A percentile compares a stretch with the other conserved stretches of the same genome.
Conservation (phyloP, 1,140 invertebrate genomes). For the Acromyrmex echinatior region DNA sequence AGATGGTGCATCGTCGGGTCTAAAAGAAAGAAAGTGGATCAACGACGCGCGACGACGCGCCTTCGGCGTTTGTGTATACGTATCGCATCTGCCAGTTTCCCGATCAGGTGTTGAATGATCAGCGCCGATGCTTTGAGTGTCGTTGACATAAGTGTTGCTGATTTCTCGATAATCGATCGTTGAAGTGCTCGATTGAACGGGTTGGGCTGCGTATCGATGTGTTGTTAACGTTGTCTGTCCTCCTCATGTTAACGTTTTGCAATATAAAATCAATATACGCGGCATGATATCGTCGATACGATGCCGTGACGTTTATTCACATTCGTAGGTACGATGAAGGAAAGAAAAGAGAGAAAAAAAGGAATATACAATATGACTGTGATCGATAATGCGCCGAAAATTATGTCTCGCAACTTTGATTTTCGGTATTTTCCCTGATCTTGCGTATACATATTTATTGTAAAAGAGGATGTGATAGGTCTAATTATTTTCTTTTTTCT, state of each 20-base stretch:
- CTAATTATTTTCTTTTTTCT: background rate
- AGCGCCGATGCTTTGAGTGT: constrained; percentile 67
- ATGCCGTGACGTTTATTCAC: constrained; percentile 50
- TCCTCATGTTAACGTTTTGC: constrained; percentile 75
- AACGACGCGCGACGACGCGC: constrained; percentile 44
- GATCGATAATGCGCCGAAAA: constrained; percentile 4
- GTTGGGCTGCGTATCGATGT: constrained; percentile 80
- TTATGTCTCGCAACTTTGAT: background rate
- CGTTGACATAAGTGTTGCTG: constrained; percentile 63
- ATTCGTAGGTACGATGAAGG: background rate
- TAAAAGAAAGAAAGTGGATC: constrained; percentile 22
- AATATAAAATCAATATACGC: constrained; percentile 65
- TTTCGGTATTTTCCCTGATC: background rate
- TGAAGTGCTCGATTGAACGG: constrained; percentile 83
- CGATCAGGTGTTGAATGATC: constrained; percentile 71
- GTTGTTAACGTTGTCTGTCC: constrained; percentile 71
- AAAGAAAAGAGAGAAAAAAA: background rate
- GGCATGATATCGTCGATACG: constrained; percentile 68
- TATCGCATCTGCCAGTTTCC: background rate
- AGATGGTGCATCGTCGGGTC: background rate
- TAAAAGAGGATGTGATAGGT: constrained; percentile 58
- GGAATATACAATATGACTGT: background rate
- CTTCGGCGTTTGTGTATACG: constrained; percentile 46
- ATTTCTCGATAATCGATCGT: constrained; percentile 80
- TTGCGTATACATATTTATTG: background rate